Evolutionary conservation across 2,797 vertebrate species (phyloP).

Genomic region (Thunnus albacares): DNA sequence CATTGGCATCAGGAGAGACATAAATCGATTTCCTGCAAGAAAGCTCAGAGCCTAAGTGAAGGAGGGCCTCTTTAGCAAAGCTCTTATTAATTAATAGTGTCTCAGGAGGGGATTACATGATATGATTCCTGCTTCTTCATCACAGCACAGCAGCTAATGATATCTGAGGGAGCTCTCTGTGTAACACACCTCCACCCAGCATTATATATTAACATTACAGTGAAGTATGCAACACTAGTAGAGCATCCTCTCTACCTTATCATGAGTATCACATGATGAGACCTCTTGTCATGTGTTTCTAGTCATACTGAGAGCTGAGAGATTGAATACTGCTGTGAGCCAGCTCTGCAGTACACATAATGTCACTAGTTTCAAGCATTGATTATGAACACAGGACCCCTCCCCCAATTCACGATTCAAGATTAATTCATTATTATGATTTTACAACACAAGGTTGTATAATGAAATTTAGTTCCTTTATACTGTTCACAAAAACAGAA

Average conservation of each 20-base stretch:
- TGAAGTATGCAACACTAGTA: constrained; percentile 48
- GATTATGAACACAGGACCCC: not conserved
- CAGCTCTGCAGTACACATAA: constrained; percentile 30
- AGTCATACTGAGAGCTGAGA: constrained; percentile 33
- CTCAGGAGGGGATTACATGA: constrained; percentile 82
- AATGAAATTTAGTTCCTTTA: too few species aligned
- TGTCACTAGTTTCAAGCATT: constrained; percentile 25
- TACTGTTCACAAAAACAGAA: too few species aligned
- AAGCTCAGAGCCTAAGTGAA: constrained; percentile 75
- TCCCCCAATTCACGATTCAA: too few species aligned
- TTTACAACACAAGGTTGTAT: too few species aligned
- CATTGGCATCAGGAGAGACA: constrained; percentile 83
- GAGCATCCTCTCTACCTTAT: constrained; percentile 45
- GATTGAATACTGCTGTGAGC: constrained; percentile 33
- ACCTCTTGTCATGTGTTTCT: constrained; percentile 32
- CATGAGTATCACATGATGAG: constrained; percentile 53
- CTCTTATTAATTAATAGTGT: constrained; percentile 86
- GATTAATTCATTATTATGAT: too few species aligned
- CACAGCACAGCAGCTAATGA: constrained; percentile 80
- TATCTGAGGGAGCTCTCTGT: constrained; percentile 75
- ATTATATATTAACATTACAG: constrained; percentile 54
- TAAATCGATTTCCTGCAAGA: constrained; percentile 81
- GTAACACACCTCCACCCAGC: constrained; percentile 51
- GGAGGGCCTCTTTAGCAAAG: constrained; percentile 77
- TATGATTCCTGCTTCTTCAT: constrained; percentile 83